A percentile compares a stretch with the other conserved stretches of the same genome.
Evolutionary conservation across 2,888 invertebrate genomes (phyloP).

Genomic region (Pogonocherus hispidulus): DNA sequence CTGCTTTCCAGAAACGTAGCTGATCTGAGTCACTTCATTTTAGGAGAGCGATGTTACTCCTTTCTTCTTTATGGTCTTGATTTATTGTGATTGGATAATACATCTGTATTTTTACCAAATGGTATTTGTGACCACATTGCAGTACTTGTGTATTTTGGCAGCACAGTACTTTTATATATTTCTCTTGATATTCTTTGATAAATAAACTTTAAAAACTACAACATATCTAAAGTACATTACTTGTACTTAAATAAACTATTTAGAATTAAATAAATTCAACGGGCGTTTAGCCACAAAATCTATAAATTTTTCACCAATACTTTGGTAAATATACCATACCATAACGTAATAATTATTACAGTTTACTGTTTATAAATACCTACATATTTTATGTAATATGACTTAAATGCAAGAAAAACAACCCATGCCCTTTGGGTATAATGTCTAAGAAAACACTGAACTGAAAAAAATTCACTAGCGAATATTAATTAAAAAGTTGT

Average conservation of each 20-base stretch:
- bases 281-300: constrained; percentile 49
- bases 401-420: constrained; percentile 60
- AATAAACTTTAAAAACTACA: constrained; percentile 56
- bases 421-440: constrained; percentile 46
- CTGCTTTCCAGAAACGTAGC: constrained; percentile 52
- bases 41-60: constrained; percentile 38
- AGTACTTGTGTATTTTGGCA: constrained; percentile 32
- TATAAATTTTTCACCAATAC: constrained; percentile 54
- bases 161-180: constrained; percentile 32
- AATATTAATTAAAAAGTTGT: constrained; percentile 63
- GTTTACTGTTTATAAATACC: constrained; percentile 64
- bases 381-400: constrained; percentile 59
- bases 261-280: constrained; percentile 58
- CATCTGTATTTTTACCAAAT: constrained; percentile 38
- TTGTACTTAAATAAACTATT: constrained; percentile 58
- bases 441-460: constrained; percentile 43
- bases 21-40: constrained; percentile 44
- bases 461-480: constrained; percentile 30
- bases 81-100: constrained; percentile 24
- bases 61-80: constrained; percentile 32
- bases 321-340: constrained; percentile 74
- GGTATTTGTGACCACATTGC: neutral
- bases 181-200: constrained; percentile 39
- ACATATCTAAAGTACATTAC: constrained; percentile 52
- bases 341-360: constrained; percentile 73